phyloP scores from a whole-genome alignment of 2,888 invertebrate genomes.

The Sphaeridia pumilis region DNA sequence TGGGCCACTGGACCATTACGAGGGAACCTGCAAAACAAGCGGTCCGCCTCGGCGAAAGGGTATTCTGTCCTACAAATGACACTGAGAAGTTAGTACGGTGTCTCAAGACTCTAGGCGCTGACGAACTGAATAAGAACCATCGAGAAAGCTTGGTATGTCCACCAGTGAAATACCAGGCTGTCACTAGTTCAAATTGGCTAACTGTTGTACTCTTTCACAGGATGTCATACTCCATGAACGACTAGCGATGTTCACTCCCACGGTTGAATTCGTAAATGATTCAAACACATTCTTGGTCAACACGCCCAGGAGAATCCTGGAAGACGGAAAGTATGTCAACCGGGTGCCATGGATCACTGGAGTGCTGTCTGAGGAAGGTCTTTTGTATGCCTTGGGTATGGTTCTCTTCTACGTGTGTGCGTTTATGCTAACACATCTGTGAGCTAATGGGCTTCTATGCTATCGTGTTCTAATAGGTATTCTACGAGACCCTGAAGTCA shows the following conservation, averaged over 20 bases:
- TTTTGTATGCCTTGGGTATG: constrained; percentile 25
- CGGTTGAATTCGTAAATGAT: constrained; percentile 21
- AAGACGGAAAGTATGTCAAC: constrained; percentile 20
- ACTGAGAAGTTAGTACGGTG: constrained; percentile 17
- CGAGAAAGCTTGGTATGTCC: constrained; percentile 14
- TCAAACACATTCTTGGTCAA: constrained; percentile 21
- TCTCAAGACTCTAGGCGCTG: constrained; percentile 18
- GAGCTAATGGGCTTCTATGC: too few relatives aligned
- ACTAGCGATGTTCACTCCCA: constrained; percentile 27
- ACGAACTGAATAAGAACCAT: constrained; percentile 17
- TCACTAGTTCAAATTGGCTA: too few relatives aligned
- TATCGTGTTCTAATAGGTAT: constrained; percentile 9
- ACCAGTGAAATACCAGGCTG: too few relatives aligned
- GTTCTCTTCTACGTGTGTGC: background rate
- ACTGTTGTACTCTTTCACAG: constrained; percentile 18
- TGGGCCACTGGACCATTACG: constrained; percentile 30
- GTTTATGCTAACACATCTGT: background rate
- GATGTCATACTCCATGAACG: constrained; percentile 23
- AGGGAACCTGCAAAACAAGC: constrained; percentile 23
- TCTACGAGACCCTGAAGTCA: constrained; percentile 9
- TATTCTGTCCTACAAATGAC: constrained; percentile 24
- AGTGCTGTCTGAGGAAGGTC: constrained; percentile 30
- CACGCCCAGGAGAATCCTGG: constrained; percentile 23
- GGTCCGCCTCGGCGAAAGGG: constrained; percentile 20
- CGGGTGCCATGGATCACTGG: constrained; percentile 28